These are phyloP conservation scores for Dermochelys coriacea DNA, from an alignment of 2,797 vertebrate species.

Conservation along the genomic window DNA sequence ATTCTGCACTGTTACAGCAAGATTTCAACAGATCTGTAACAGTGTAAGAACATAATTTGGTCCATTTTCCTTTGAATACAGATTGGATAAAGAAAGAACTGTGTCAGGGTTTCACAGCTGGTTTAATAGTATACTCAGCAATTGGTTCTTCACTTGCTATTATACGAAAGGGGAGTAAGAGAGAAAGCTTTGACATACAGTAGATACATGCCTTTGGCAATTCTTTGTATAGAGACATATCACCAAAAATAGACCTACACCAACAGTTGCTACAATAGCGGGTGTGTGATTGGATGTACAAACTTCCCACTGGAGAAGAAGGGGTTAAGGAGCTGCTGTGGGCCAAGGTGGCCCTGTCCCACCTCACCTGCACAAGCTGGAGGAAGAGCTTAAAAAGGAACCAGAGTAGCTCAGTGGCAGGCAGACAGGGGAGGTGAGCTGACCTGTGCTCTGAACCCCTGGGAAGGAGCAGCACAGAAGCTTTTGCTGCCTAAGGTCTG, in stretches of 20 bases:
- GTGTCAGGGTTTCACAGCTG: background rate
- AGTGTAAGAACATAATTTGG: background rate
- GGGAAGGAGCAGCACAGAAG: too few relatives aligned
- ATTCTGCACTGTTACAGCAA: background rate
- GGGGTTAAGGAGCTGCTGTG: too few relatives aligned
- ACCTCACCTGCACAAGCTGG: too few relatives aligned
- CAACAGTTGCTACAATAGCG: background rate
- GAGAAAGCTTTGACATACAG: background rate
- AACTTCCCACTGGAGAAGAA: too few relatives aligned
- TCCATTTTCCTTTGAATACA: conserved; percentile 2
- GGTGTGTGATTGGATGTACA: background rate
- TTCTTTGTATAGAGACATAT: background rate
- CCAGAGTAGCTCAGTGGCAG: too few relatives aligned
- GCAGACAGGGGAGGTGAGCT: too few relatives aligned
- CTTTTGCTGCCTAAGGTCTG: too few relatives aligned
- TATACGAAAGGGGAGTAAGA: background rate
- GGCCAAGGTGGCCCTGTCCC: too few relatives aligned
- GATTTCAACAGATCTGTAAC: background rate
- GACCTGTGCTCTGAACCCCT: too few relatives aligned
- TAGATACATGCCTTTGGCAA: background rate
- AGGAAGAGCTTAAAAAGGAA: too few relatives aligned
- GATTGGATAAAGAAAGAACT: background rate
- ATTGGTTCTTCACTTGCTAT: rapidly evolving
- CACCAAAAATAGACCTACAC: background rate
- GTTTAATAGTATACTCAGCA: background rate